Conservation (phyloP, 2,797 vertebrate species). For the Gouania willdenowi region DNA sequence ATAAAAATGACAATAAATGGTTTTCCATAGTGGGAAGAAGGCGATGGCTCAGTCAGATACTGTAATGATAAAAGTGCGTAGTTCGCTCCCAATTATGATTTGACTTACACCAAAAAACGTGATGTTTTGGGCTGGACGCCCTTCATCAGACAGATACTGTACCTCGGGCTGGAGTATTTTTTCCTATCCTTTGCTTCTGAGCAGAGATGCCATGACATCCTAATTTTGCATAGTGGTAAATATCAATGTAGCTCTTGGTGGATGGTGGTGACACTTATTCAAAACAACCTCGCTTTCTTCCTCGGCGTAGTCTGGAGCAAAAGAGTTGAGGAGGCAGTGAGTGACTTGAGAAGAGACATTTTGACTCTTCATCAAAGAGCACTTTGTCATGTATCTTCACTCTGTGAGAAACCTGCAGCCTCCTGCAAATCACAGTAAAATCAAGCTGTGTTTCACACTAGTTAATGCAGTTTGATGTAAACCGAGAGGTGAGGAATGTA, state of each 20-base stretch:
- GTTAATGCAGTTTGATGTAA: conserved; percentile 61
- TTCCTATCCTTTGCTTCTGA: conserved; percentile 41
- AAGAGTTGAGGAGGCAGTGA: conserved; percentile 45
- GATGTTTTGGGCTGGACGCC: no score
- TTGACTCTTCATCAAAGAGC: conserved; percentile 55
- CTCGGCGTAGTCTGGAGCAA: conserved; percentile 45
- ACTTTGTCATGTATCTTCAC: conserved; percentile 58
- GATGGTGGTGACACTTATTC: conserved; percentile 60
- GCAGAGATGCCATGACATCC: conserved; percentile 50
- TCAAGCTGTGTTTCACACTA: conserved; percentile 47
- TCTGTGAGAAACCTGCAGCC: conserved; percentile 55
- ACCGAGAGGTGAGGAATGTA: conserved; percentile 35
- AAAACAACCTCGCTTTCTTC: conserved; percentile 47
- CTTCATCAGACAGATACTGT: no score
- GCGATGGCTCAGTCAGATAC: conserved; percentile 39
- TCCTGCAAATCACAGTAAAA: conserved; percentile 45
- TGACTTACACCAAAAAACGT: no score
- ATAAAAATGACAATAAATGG: conserved; percentile 45
- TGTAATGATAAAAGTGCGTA: no score
- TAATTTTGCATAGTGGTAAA: conserved; percentile 66
- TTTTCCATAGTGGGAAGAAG: conserved; percentile 48
- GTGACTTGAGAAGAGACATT: conserved; percentile 57
- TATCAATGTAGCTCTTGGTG: conserved; percentile 60
- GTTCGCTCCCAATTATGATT: no score
- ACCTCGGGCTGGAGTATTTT: conserved; percentile 44